Conservation (phyloP, 35 echinoderm and acorn worm species). For the Amphiura filiformis region DNA sequence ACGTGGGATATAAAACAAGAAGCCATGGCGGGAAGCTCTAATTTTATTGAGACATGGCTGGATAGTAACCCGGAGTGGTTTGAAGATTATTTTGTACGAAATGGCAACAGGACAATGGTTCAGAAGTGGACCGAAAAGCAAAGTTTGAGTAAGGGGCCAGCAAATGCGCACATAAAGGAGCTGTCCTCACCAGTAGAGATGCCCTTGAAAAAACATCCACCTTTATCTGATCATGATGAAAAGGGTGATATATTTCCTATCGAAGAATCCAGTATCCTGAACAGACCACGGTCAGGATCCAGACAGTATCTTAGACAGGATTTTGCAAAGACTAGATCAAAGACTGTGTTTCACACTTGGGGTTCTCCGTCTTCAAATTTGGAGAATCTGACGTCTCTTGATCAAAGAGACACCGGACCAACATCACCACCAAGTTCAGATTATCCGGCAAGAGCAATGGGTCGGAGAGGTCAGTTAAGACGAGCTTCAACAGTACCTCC, state of each 20-base stretch:
- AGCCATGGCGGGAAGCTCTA: not conserved
- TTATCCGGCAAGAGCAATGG: conserved; percentile 21
- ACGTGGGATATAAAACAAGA: not conserved
- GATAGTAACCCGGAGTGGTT: conserved; percentile 85
- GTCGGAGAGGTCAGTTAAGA: conserved; percentile 46
- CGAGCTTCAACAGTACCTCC: conserved; percentile 91
- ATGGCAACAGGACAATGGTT: conserved; percentile 56
- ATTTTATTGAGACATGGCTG: conserved; percentile 73
- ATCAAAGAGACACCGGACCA: conserved; percentile 14
- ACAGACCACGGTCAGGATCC: conserved; percentile 82
- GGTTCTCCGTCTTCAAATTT: conserved; percentile 27
- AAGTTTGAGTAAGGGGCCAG: conserved; percentile 24
- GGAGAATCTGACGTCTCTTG: not conserved
- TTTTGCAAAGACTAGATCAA: conserved; percentile 85
- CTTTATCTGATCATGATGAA: conserved; percentile 55
- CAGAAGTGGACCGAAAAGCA: conserved; percentile 72
- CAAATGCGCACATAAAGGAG: not conserved
- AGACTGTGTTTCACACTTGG: conserved; percentile 82
- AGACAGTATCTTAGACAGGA: conserved; percentile 94
- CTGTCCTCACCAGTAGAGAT: not conserved
- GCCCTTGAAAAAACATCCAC: not conserved
- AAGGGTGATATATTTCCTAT: conserved; percentile 67
- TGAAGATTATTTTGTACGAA: conserved; percentile 76
- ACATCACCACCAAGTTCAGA: conserved; percentile 8
- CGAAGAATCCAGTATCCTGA: conserved; percentile 45